These are phyloP conservation scores for Chionomys nivalis DNA, from an alignment of 2,113 vertebrate species.

Conservation along the genomic window DNA sequence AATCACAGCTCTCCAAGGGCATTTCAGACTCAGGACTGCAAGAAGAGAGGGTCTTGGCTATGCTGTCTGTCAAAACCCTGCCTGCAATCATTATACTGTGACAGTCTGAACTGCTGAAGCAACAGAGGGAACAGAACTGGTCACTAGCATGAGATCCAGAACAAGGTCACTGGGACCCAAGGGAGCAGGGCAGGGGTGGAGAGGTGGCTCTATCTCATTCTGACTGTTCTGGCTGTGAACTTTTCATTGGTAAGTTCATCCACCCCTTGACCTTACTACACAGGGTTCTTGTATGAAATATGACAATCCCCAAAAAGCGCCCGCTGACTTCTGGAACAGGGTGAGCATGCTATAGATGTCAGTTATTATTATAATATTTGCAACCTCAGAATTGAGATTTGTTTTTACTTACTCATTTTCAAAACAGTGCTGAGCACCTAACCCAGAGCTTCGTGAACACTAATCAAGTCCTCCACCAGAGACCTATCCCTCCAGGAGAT, in stretches of 20 bases:
- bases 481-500: not conserved
- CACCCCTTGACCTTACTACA: not conserved
- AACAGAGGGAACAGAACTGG: not conserved
- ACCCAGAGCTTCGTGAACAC: not conserved
- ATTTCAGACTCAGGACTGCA: not conserved
- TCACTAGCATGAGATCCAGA: not conserved
- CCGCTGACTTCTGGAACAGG: not conserved
- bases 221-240: not conserved
- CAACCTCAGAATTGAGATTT: not conserved
- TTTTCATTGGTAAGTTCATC: not conserved
- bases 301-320: not conserved
- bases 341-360: not conserved
- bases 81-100: not conserved
- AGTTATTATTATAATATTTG: not conserved
- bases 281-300: not conserved
- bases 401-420: not conserved
- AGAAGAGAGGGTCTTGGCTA: not conserved
- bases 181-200: not conserved
- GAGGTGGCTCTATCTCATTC: not conserved
- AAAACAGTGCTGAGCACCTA: not conserved
- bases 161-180: not conserved
- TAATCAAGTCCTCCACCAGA: not conserved
- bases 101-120: not conserved
- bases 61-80: not conserved
- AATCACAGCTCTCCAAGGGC: not conserved